A percentile compares a stretch with the other conserved stretches of the same genome.
phyloP scores from a whole-genome alignment of 2,888 invertebrate species.

The Rambutsinella grinnellia region DNA sequence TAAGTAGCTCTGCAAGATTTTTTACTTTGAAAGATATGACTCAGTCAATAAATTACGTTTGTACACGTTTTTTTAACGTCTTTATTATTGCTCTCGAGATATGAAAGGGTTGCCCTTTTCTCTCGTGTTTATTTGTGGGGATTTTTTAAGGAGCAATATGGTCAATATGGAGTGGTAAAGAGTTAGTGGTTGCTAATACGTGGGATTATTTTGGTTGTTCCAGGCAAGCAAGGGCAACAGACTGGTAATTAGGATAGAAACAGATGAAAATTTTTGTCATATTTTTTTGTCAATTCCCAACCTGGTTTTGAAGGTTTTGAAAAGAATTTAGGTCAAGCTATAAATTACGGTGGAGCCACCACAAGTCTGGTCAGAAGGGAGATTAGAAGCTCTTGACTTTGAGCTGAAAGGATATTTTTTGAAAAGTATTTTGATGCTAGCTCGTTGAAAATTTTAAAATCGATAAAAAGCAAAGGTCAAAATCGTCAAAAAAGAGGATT shows the following conservation, averaged over 20 bases:
- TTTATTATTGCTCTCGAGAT: neutral
- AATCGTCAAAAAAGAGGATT: too few relatives aligned
- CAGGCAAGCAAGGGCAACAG: too few relatives aligned
- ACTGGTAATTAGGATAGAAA: conserved; percentile 37
- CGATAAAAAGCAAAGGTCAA: neutral
- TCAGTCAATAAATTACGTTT: conserved; percentile 9
- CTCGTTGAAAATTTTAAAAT: neutral
- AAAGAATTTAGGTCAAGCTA: neutral
- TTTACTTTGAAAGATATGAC: neutral
- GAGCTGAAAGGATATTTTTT: too few relatives aligned
- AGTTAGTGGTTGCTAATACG: neutral
- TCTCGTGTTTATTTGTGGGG: neutral
- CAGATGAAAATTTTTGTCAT: conserved; percentile 4
- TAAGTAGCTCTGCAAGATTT: neutral
- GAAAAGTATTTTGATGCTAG: neutral
- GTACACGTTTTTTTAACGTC: too few relatives aligned
- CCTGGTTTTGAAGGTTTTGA: neutral
- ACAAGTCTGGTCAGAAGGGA: too few relatives aligned
- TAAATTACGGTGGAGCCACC: neutral
- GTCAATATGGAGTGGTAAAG: neutral
- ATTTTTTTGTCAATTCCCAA: conserved; percentile 4
- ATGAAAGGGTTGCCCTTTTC: conserved; percentile 8
- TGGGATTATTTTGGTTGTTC: conserved; percentile 39
- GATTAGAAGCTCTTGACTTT: too few relatives aligned
- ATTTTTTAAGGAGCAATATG: neutral